Conservation (phyloP, 2,888 invertebrate genomes). For the Steinernema scapterisci region DNA sequence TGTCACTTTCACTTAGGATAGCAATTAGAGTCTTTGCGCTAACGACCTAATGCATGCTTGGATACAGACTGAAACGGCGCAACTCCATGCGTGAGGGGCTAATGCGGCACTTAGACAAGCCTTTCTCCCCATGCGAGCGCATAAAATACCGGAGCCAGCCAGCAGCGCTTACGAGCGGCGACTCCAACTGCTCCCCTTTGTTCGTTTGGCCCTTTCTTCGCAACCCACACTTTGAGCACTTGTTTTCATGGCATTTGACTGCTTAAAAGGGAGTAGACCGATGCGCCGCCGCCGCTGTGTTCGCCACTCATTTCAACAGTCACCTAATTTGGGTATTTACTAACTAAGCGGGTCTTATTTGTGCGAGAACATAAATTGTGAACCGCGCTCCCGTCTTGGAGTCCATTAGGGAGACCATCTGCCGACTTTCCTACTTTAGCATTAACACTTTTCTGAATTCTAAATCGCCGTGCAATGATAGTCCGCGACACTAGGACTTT, state of each 20-base stretch:
- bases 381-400: background rate
- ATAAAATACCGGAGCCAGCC: slow-evolving; percentile 26
- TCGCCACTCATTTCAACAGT: background rate
- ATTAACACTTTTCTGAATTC: slow-evolving; percentile 15
- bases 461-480: background rate
- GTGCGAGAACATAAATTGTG: background rate
- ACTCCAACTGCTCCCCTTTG: slow-evolving; percentile 9
- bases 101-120: slow-evolving; percentile 32
- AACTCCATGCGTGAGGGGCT: slow-evolving; percentile 23
- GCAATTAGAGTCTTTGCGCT: slow-evolving; percentile 27
- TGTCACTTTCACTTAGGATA: slow-evolving; percentile 30
- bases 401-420: background rate
- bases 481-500: background rate
- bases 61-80: slow-evolving; percentile 23
- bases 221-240: slow-evolving; percentile 18
- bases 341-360: background rate
- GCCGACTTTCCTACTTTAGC: background rate
- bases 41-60: slow-evolving; percentile 32
- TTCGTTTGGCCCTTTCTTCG: slow-evolving; percentile 11
- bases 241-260: slow-evolving; percentile 29
- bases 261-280: slow-evolving; percentile 4
- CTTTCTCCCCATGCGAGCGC: slow-evolving; percentile 12
- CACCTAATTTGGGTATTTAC: background rate
- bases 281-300: background rate
- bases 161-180: no score